These are phyloP conservation scores for Brenthis ino DNA, from an alignment of 2,888 invertebrate genomes.

Conservation along the genomic window DNA sequence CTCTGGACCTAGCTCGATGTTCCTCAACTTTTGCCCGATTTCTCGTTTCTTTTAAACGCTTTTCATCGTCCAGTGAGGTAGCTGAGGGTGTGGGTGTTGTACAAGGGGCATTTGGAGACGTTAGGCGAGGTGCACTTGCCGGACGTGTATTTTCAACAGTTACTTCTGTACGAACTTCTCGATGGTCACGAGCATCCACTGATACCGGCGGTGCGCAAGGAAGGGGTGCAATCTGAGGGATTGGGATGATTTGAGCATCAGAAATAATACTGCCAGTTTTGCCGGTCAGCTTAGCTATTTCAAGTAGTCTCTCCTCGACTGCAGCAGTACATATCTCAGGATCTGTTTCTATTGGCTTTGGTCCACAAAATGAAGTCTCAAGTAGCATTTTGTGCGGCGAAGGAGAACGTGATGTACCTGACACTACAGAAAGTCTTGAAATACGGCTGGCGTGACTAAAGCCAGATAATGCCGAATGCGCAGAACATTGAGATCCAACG, in stretches of 20 bases:
- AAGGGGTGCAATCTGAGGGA: not conserved
- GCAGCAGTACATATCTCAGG: constrained; percentile 76
- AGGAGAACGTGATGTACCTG: constrained; percentile 86
- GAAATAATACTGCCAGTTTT: constrained; percentile 28
- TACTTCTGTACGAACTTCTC: constrained; percentile 67
- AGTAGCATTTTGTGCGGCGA: constrained; percentile 95
- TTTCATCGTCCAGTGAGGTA: constrained; percentile 51
- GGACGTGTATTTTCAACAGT: constrained; percentile 56
- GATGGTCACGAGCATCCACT: constrained; percentile 60
- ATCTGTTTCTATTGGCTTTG: constrained; percentile 85
- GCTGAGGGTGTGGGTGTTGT: constrained; percentile 38
- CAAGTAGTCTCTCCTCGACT: constrained; percentile 70
- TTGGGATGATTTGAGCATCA: constrained; percentile 12
- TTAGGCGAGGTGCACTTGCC: constrained; percentile 41
- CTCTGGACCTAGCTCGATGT: constrained; percentile 59
- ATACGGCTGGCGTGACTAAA: constrained; percentile 58
- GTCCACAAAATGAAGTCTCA: constrained; percentile 95
- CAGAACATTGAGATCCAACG: constrained; percentile 90
- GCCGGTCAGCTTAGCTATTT: constrained; percentile 60
- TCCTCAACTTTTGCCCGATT: constrained; percentile 62
- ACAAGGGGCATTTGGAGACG: constrained; percentile 40
- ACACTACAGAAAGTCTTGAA: constrained; percentile 74
- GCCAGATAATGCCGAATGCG: constrained; percentile 75
- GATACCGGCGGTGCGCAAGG: constrained; percentile 36
- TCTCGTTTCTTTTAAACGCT: constrained; percentile 59